Conservation (phyloP, 2,888 invertebrate species). For the Netelia fuscicornis region DNA sequence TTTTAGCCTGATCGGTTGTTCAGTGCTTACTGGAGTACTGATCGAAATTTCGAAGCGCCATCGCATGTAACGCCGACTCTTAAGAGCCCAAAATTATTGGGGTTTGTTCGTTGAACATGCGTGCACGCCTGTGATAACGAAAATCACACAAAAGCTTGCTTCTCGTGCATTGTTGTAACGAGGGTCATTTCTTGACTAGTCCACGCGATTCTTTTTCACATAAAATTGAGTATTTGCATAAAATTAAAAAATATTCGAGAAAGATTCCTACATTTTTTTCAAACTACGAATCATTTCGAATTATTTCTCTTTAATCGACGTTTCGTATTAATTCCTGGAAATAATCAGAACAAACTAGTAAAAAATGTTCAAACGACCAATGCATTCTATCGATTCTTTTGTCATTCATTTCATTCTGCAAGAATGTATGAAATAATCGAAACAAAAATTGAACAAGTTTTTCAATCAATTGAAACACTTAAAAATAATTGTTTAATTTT, state of each 20-base stretch:
- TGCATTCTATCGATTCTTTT: background rate
- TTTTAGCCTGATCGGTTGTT: too few relatives aligned
- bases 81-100: conserved; percentile 55
- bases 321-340: background rate
- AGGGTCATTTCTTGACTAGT: conserved; percentile 30
- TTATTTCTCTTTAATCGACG: too few relatives aligned
- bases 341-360: background rate
- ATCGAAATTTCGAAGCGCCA: too few relatives aligned
- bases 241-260: background rate
- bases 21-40: too few relatives aligned
- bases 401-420: background rate
- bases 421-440: too few relatives aligned
- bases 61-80: too few relatives aligned
- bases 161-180: conserved; percentile 48
- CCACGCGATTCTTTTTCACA: conserved; percentile 42
- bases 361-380: background rate
- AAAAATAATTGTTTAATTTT: too few relatives aligned
- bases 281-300: background rate
- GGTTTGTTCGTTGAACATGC: conserved; percentile 18
- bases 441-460: background rate
- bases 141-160: conserved; percentile 50
- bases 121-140: conserved; percentile 26
- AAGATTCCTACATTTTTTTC: background rate
- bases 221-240: conserved; percentile 6
- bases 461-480: background rate